A percentile compares a stretch with the other conserved stretches of the same genome.
phyloP scores from a whole-genome alignment of 2,113 vertebrate genomes.

The Clinocottus analis region DNA sequence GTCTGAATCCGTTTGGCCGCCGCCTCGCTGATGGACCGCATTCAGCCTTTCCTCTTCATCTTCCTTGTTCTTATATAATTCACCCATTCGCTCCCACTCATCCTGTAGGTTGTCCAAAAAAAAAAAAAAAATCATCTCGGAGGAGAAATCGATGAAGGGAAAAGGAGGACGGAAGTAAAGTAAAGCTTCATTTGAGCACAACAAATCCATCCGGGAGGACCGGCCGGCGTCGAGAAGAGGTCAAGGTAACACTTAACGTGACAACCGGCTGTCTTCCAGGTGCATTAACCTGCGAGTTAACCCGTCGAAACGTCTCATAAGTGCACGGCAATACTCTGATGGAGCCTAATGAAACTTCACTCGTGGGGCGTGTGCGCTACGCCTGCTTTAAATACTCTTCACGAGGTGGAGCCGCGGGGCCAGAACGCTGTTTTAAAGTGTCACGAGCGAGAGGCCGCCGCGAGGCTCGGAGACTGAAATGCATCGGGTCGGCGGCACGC shows the following conservation, averaged over 20 bases:
- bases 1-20: background rate
- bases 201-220: constrained; percentile 55
- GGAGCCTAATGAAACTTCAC: constrained; percentile 48
- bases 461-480: constrained; percentile 14
- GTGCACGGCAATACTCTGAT: constrained; percentile 33
- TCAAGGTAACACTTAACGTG: constrained; percentile 58
- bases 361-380: background rate
- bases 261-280: constrained; percentile 47
- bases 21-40: constrained; percentile 2
- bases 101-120: constrained; percentile 40
- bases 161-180: constrained; percentile 37
- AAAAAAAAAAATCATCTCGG: too few relatives aligned
- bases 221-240: constrained; percentile 50
- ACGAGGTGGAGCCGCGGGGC: constrained; percentile 28
- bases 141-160: constrained; percentile 50
- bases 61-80: constrained; percentile 36
- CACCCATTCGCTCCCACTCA: constrained; percentile 55
- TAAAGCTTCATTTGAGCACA: constrained; percentile 41
- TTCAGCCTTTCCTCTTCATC: constrained; percentile 16
- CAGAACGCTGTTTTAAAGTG: background rate
- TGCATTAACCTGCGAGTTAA: constrained; percentile 67
- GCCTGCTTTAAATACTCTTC: background rate
- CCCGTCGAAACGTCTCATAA: constrained; percentile 54
- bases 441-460: background rate
- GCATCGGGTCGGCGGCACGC: constrained; percentile 51